These are phyloP conservation scores for Branchellion lobata DNA, from an alignment of 2,888 invertebrate genomes.

Conservation along the genomic window DNA sequence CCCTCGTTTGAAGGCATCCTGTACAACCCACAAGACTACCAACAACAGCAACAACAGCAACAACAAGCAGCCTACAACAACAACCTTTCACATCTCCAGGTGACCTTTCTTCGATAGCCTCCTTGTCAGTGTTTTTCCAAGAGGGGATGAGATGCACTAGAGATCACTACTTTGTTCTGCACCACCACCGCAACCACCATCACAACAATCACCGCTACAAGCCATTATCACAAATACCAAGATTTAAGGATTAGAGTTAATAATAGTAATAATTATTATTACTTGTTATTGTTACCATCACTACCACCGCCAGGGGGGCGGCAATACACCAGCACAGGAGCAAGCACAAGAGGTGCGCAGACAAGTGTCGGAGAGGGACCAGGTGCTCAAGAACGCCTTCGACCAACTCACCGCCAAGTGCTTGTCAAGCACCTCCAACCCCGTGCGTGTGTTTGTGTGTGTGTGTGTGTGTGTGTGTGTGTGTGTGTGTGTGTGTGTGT, in stretches of 20 bases:
- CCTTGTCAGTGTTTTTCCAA: too few relatives aligned
- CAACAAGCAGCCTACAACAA: not conserved
- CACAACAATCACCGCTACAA: too few relatives aligned
- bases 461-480: not conserved
- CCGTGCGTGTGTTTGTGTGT: not conserved
- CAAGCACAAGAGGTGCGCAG: too few relatives aligned
- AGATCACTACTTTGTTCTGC: too few relatives aligned
- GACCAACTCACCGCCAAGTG: not conserved
- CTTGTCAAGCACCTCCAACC: not conserved
- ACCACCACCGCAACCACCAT: too few relatives aligned
- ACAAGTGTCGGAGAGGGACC: not conserved
- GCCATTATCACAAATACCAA: too few relatives aligned
- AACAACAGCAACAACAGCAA: constrained; percentile 21
- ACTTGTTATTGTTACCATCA: too few relatives aligned
- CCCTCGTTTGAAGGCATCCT: constrained; percentile 56
- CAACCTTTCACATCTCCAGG: not conserved
- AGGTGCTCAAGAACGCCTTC: not conserved
- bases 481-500: not conserved
- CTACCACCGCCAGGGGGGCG: too few relatives aligned
- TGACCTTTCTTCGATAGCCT: too few relatives aligned
- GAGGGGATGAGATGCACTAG: too few relatives aligned
- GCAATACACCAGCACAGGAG: constrained; percentile 50
- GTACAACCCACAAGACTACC: constrained; percentile 50
- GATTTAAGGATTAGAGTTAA: too few relatives aligned
- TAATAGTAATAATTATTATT: too few relatives aligned